These are phyloP conservation scores for Cathartes aura DNA, from an alignment of 2,113 vertebrate genomes.

Conservation along the genomic window DNA sequence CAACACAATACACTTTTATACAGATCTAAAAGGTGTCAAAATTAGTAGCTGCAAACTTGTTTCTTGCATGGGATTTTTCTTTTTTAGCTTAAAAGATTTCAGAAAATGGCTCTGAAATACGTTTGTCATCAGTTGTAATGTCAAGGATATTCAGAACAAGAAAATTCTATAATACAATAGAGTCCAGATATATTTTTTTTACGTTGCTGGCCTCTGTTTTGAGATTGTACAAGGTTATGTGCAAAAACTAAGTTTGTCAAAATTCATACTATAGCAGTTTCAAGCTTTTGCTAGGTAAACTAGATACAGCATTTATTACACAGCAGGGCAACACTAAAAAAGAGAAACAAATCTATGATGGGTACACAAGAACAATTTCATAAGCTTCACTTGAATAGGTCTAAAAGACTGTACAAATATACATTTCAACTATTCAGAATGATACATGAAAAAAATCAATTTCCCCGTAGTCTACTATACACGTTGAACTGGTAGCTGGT, in stretches of 20 bases:
- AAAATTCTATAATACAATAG: constrained; percentile 86
- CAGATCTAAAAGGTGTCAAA: constrained; percentile 87
- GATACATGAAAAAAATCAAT: constrained; percentile 85
- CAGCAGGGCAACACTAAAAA: constrained; percentile 93
- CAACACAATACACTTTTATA: constrained; percentile 88
- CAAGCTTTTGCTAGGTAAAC: constrained; percentile 92
- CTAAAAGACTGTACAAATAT: constrained; percentile 99
- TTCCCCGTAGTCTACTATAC: constrained; percentile 82
- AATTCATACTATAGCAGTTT: constrained; percentile 90
- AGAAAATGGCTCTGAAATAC: constrained; percentile 83
- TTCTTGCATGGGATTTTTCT: constrained; percentile 80
- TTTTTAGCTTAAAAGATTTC: constrained; percentile 83
- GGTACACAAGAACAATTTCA: constrained; percentile 87
- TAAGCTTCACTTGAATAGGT: constrained; percentile 90
- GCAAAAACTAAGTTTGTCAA: constrained; percentile 90
- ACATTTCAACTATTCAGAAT: constrained; percentile 92
- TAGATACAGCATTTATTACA: constrained; percentile 93
- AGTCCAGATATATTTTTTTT: constrained; percentile 82
- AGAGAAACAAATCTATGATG: constrained; percentile 87
- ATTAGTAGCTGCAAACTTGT: constrained; percentile 83
- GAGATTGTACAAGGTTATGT: constrained; percentile 92
- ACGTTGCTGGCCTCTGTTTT: constrained; percentile 82
- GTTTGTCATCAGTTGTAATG: constrained; percentile 79
- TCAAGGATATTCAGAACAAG: constrained; percentile 84
- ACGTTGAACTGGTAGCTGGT: constrained; percentile 77